phyloP scores from a whole-genome alignment of 2,888 invertebrate genomes.

The Rhodophaea formosa region DNA sequence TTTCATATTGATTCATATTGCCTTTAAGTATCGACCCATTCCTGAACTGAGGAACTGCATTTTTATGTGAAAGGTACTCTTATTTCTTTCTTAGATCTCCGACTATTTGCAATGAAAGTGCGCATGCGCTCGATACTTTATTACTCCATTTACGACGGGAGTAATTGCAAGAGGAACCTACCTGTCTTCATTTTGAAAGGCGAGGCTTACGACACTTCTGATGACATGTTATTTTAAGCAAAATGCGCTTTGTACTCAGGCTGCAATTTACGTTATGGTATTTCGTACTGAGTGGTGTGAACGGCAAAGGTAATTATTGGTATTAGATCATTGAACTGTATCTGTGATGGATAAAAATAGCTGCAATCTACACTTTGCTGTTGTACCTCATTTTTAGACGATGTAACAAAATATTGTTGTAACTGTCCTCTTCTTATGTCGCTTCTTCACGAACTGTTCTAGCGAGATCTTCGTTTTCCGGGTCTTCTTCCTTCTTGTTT shows the following conservation, averaged over 20 bases:
- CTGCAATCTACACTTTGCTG: neutral
- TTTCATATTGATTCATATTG: no score
- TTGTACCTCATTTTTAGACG: neutral
- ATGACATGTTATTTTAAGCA: conserved; percentile 19
- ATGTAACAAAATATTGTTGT: neutral
- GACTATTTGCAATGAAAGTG: conserved; percentile 19
- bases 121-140: conserved; percentile 23
- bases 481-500: no score
- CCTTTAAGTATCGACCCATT: no score
- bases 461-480: no score
- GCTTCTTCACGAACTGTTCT: no score
- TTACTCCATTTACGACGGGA: conserved; percentile 27
- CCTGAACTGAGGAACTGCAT: no score
- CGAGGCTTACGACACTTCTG: conserved; percentile 20
- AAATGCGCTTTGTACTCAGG: conserved; percentile 7
- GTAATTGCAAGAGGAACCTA: conserved; percentile 22
- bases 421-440: neutral
- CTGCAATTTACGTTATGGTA: conserved; percentile 3
- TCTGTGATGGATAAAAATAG: conserved; percentile 1
- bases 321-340: neutral
- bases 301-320: neutral
- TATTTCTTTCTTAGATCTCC: neutral
- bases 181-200: conserved; percentile 26
- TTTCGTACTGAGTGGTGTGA: conserved; percentile 10
- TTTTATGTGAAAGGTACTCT: no score